Percentiles rank a stretch among this genome's conserved stretches.
These are phyloP conservation scores for Botia kubotai DNA, from an alignment of 2,797 vertebrate genomes.

Conservation along the genomic window DNA sequence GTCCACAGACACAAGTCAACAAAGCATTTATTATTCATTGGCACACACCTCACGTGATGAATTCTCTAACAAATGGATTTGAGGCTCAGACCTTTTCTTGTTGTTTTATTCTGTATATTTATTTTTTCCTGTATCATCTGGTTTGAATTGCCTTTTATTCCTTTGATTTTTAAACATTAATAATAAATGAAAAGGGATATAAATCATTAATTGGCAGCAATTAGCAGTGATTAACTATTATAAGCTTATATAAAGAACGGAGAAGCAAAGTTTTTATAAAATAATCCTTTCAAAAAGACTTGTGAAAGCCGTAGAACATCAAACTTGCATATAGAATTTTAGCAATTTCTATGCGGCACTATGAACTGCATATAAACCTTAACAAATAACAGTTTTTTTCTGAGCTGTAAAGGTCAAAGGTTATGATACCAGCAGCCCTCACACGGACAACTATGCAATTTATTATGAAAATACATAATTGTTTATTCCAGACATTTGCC, in stretches of 20 bases:
- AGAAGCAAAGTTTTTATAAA: neutral
- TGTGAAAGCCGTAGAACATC: neutral
- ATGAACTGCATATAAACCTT: slow-evolving; percentile 36
- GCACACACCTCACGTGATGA: slow-evolving; percentile 64
- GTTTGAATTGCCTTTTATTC: slow-evolving; percentile 13
- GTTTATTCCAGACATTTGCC: neutral
- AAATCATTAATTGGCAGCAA: slow-evolving; percentile 25
- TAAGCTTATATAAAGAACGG: slow-evolving; percentile 30
- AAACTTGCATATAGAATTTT: neutral
- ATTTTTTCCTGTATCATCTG: slow-evolving; percentile 10
- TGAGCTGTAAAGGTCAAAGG: neutral
- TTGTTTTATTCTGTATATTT: slow-evolving; percentile 28
- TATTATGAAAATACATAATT: neutral
- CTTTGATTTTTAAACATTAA: neutral
- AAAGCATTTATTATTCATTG: slow-evolving; percentile 69
- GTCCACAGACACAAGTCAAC: slow-evolving; percentile 66
- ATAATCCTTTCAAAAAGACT: neutral
- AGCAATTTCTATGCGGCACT: slow-evolving; percentile 16
- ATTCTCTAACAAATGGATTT: slow-evolving; percentile 65
- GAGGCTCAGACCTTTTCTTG: slow-evolving; percentile 23
- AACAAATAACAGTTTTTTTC: slow-evolving; percentile 41
- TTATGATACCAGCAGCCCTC: neutral
- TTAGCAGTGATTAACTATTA: slow-evolving; percentile 45
- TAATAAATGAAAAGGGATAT: slow-evolving; percentile 12
- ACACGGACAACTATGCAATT: neutral